These are phyloP conservation scores for Hoplostethus mediterraneus DNA, from an alignment of 2,797 vertebrate genomes.

Conservation along the genomic window DNA sequence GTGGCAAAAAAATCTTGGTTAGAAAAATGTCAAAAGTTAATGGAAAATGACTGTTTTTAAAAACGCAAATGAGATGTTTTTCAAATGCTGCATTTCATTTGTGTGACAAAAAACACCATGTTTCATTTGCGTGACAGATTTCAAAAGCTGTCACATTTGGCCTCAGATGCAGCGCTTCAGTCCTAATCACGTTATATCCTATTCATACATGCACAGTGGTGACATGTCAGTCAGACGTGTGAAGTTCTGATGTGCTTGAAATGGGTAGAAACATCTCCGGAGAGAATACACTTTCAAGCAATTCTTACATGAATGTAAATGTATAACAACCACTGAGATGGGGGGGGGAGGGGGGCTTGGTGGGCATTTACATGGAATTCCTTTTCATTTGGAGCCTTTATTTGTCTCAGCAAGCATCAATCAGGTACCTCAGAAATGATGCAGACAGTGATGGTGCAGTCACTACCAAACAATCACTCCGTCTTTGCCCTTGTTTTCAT, in stretches of 20 bases:
- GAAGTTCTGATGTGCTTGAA: slow-evolving; percentile 32
- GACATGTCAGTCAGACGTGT: slow-evolving; percentile 34
- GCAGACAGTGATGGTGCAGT: slow-evolving; percentile 28
- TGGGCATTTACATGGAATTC: slow-evolving; percentile 29
- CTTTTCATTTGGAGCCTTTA: slow-evolving; percentile 37
- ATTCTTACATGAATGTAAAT: slow-evolving; percentile 53
- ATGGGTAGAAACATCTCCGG: slow-evolving; percentile 24
- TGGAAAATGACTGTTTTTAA: not conserved
- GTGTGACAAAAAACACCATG: not conserved
- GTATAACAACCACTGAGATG: slow-evolving; percentile 36
- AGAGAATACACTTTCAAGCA: slow-evolving; percentile 26
- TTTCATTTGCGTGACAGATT: not conserved
- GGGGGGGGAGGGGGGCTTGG: not conserved
- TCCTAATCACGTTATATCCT: slow-evolving; percentile 2
- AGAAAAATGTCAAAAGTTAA: not conserved
- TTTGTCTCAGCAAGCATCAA: slow-evolving; percentile 21
- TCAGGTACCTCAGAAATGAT: slow-evolving; percentile 28
- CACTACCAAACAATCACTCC: slow-evolving; percentile 42
- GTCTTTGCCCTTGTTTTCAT: slow-evolving; percentile 28
- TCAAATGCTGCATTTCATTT: not conserved
- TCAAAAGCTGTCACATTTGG: slow-evolving; percentile 15
- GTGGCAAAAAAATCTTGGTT: not conserved
- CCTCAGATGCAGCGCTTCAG: not conserved
- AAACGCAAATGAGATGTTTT: not conserved
- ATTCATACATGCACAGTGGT: slow-evolving; percentile 26